Evolutionary conservation across 2,113 vertebrate genomes (phyloP), one percentile per base, ranked within the genome.

Genomic region (human (Homo sapiens)): DNA sequence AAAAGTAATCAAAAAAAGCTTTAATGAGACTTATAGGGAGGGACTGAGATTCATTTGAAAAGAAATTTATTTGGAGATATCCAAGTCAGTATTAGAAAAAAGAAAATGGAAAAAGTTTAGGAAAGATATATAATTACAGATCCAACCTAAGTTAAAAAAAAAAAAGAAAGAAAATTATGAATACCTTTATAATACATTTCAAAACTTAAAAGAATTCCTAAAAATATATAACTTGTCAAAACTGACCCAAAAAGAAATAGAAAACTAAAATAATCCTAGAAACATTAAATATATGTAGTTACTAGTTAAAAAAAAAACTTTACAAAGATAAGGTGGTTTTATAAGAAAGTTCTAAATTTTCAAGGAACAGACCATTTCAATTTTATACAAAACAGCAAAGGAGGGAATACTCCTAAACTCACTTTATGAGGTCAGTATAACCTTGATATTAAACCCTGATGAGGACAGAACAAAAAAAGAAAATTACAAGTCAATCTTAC

Each of bases 241-340:
- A 90, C n/a, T 86, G 66, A 95, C 11, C 27, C 40, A 32, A 72
- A 79, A 90, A 84, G 78, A 94, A 96, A 90, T 0, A 64, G 35
- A 97, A 88, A 96, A 76, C 35, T 76, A 90, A 95, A 97, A 82
- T 27, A 94, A 64, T 25, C 38, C 50, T 81, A 76, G 6, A 90
- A 75, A 32, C 23, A 92, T 90, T 88, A 92, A 90, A 50, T 75
- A 57, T 4, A 76, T 70, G 48, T 90, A 92, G n/a, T n/a, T 38
- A 79, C 0, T 50, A 72, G 17, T 35, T 68, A 20, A 8, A 59
- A 50, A 75, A 75, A 90, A 55, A 40, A 40, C n/a, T 17, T 95
- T 55, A 85, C 20, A 83, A 45, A 40, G 10, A 52, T 79, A 50
- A 40, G 13, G 40, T 79, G 5, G 45, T 68, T 95, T 94, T 64